A percentile compares a stretch with the other conserved stretches of the same genome.
These are phyloP conservation scores for Lepidurus arcticus DNA, from an alignment of 1,140 invertebrate species.

Conservation along the genomic window DNA sequence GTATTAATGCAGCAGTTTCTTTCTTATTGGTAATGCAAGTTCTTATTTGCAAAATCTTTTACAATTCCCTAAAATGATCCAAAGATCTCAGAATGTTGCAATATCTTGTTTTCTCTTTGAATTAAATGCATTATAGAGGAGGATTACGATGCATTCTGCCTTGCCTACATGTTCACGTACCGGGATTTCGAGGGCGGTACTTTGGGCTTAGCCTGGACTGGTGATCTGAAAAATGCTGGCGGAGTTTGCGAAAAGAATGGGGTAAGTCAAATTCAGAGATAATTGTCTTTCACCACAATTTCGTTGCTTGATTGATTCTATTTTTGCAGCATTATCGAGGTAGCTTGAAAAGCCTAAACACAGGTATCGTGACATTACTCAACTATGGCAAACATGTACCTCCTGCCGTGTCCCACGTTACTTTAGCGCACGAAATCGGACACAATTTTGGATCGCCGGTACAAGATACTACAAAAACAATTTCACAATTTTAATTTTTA, in stretches of 20 bases:
- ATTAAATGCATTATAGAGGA: conserved; percentile 58
- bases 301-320: conserved; percentile 39
- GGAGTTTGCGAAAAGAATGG: conserved; percentile 92
- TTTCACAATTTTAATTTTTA: conserved; percentile 23
- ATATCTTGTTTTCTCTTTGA: no score
- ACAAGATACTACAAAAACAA: neutral
- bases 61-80: no score
- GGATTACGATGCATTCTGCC: conserved; percentile 95
- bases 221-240: conserved; percentile 88
- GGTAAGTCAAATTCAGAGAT: conserved; percentile 50
- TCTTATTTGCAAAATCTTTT: no score
- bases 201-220: conserved; percentile 94
- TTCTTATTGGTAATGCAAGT: no score
- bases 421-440: conserved; percentile 97
- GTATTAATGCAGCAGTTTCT: no score
- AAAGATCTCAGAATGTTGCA: no score
- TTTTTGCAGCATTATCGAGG: conserved; percentile 80
- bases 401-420: conserved; percentile 95
- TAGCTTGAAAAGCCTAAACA: conserved; percentile 92
- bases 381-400: conserved; percentile 99
- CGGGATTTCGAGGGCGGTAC: conserved; percentile 98
- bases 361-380: conserved; percentile 93
- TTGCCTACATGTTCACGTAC: conserved; percentile 99
- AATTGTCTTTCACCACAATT: neutral
- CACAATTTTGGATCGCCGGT: conserved; percentile 98